Conservation (phyloP, 2,888 invertebrate species). For the Bedellia somnulentella region DNA sequence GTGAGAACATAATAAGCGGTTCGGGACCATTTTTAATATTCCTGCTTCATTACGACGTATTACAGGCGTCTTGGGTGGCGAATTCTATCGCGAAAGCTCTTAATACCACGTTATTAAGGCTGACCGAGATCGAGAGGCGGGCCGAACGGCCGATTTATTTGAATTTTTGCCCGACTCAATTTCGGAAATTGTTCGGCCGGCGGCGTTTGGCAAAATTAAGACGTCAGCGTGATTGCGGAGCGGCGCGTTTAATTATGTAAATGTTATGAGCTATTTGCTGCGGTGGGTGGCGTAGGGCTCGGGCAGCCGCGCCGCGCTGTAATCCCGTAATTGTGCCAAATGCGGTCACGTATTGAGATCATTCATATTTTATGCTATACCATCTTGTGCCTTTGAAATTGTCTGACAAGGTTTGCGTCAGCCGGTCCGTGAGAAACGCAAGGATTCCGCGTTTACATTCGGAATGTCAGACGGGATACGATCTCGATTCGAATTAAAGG, state of each 20-base stretch:
- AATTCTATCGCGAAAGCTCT: conserved; percentile 58
- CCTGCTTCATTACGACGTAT: conserved; percentile 58
- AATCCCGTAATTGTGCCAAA: conserved; percentile 32
- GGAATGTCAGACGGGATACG: no score
- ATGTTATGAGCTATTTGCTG: conserved; percentile 42
- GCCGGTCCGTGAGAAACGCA: no score
- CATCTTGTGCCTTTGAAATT: conserved; percentile 1
- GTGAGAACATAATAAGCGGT: conserved; percentile 61
- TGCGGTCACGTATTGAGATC: conserved; percentile 43
- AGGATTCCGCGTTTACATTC: no score
- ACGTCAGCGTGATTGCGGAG: conserved; percentile 54
- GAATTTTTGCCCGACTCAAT: conserved; percentile 59
- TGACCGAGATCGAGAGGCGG: conserved; percentile 33
- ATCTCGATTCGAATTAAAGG: no score
- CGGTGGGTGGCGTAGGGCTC: conserved; percentile 33
- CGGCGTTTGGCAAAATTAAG: conserved; percentile 56
- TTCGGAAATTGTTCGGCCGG: conserved; percentile 56
- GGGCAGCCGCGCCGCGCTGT: conserved; percentile 6
- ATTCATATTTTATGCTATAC: background rate
- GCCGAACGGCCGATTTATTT: conserved; percentile 44
- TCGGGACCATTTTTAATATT: conserved; percentile 57
- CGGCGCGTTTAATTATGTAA: conserved; percentile 58
- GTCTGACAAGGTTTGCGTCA: conserved; percentile 1
- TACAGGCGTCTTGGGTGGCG: conserved; percentile 60
- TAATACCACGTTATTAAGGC: conserved; percentile 53